A percentile compares a stretch with the other conserved stretches of the same genome.
These are phyloP conservation scores for Yoshiicerus persimilis DNA, from an alignment of 1,140 invertebrate genomes.

Conservation along the genomic window DNA sequence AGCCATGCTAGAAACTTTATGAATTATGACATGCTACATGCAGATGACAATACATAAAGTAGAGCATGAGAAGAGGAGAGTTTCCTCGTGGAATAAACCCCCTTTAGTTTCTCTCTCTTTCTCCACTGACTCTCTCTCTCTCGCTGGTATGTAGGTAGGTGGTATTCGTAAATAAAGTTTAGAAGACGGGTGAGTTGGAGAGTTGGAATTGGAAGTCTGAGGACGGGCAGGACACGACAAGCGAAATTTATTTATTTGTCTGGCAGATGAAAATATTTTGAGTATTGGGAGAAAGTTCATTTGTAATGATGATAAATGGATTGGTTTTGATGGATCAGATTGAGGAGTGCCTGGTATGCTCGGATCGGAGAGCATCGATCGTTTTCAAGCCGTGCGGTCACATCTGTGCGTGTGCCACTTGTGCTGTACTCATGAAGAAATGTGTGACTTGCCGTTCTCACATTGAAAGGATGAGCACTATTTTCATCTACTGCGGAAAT, in stretches of 20 bases:
- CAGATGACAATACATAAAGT: constrained; percentile 47
- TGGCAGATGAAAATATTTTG: constrained; percentile 22
- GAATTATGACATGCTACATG: constrained; percentile 37
- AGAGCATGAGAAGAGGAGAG: neutral
- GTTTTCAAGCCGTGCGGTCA: constrained; percentile 93
- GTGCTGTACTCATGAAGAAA: constrained; percentile 92
- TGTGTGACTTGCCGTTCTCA: constrained; percentile 89
- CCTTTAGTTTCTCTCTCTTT: no score
- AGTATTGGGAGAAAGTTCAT: constrained; percentile 40
- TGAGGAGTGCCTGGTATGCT: constrained; percentile 94
- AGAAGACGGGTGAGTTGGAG: neutral
- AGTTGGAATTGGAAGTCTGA: neutral
- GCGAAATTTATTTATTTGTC: constrained; percentile 34
- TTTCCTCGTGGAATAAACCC: neutral
- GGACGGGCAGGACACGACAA: neutral
- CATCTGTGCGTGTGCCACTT: constrained; percentile 63
- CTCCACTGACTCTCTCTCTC: no score
- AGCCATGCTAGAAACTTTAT: neutral
- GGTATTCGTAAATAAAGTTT: neutral
- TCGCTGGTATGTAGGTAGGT: neutral
- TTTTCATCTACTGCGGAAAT: constrained; percentile 67
- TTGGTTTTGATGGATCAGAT: constrained; percentile 63
- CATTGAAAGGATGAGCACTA: constrained; percentile 75
- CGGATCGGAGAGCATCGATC: constrained; percentile 85
- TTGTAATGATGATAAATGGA: constrained; percentile 44